Evolutionary conservation across 2,888 invertebrate genomes (phyloP), one percentile per base, ranked within the genome.

Genomic region (Nasonovia ribisnigri): DNA sequence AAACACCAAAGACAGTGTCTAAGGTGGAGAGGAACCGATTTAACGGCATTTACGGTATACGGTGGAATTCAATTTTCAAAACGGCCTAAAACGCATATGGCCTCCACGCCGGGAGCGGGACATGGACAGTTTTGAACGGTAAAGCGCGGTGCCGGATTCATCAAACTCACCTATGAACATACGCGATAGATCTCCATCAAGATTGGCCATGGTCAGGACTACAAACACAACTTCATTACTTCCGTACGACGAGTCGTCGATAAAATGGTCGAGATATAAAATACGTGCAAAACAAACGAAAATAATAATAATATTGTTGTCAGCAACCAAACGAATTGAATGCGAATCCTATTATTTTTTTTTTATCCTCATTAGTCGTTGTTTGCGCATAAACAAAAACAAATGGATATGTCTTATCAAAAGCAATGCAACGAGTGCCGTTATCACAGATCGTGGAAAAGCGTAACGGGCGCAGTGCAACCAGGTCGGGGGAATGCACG

Each of bases 301-400:
- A 90, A n/a, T 42, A 88, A 88, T 42, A 57, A 88, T 24, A 57
- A 57, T n/a, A 84, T 43, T 42, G 43, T 42, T 48, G n/a, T 87
- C 48, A 48, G 92, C 87, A 29, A 43, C 5, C 26, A 36, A 8
- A 46, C 20, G 48, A 60, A 67, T 36, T 36, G 29, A 51, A 67
- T 42, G 60, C 36, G 57, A 86, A 91, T 36, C 36, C 57, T 91
- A 24, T 42, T 90, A 24, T 54, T n/a, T 57, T 24, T 54, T 36
- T 54, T 51, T 42, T 43, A 6, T 20, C 20, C 77, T 77, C 77
- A 36, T 77, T 77, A 77, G 36, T 36, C 88, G 90, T 90, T 90
- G 93, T 93, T 93, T 93, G 93, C 90, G 93, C 93, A 93, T 93
- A 93, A 93, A 93, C 93, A 93, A 93, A 90, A 93, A 93, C 93